Conservation (phyloP, 2,888 invertebrate genomes). For the Hirtodrosophila alboralis region DNA sequence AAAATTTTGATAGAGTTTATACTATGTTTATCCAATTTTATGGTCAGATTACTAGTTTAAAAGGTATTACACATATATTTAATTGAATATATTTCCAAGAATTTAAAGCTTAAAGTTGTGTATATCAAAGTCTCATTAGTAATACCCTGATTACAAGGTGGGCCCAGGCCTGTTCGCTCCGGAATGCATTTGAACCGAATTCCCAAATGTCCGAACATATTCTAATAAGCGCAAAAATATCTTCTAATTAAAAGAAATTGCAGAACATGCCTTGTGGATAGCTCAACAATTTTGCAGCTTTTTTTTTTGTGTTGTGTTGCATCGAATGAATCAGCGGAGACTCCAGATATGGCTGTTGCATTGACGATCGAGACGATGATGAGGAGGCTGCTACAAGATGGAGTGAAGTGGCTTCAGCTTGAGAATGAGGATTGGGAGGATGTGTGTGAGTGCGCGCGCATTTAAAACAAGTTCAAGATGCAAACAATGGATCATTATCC, state of each 20-base stretch:
- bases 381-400: constrained; percentile 57
- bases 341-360: constrained; percentile 59
- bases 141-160: constrained; percentile 24
- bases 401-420: constrained; percentile 40
- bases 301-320: constrained; percentile 20
- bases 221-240: constrained; percentile 64
- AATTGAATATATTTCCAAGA: too few species aligned
- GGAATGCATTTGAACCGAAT: constrained; percentile 40
- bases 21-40: too few species aligned
- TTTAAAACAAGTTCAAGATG: constrained; percentile 83
- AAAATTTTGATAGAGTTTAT: too few species aligned
- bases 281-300: constrained; percentile 41
- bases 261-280: constrained; percentile 49
- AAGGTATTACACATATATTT: too few species aligned
- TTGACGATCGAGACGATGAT: constrained; percentile 59
- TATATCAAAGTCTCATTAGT: too few species aligned
- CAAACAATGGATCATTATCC: constrained; percentile 84
- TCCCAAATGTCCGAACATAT: constrained; percentile 46
- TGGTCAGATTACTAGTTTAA: too few species aligned
- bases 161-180: constrained; percentile 28
- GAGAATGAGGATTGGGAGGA: background rate
- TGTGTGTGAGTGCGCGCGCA: constrained; percentile 71
- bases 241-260: constrained; percentile 62
- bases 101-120: too few species aligned
- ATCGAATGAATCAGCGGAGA: constrained; percentile 54